These are phyloP conservation scores for Ptiloglossa arizonensis DNA, from an alignment of 1,140 invertebrate genomes.

Conservation along the genomic window DNA sequence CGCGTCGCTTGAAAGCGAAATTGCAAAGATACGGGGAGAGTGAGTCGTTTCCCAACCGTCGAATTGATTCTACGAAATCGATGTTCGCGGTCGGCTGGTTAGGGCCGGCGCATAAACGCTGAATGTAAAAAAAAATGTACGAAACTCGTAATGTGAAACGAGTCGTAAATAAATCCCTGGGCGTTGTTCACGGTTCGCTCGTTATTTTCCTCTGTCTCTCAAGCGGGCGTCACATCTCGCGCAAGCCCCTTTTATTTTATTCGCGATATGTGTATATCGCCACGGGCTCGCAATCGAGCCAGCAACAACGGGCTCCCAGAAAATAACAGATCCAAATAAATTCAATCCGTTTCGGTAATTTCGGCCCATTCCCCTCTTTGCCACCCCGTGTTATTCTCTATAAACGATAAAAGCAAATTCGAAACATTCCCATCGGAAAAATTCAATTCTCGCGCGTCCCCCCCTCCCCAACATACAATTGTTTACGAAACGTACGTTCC, in stretches of 20 bases:
- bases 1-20: neutral
- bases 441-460: no score
- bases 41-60: neutral
- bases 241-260: constrained; percentile 5
- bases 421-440: no score
- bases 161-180: constrained; percentile 29
- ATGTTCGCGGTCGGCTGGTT: neutral
- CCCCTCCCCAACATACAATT: no score
- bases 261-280: neutral
- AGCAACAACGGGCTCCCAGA: neutral
- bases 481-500: no score
- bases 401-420: no score
- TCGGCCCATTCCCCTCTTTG: no score
- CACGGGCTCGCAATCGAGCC: neutral
- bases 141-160: constrained; percentile 24
- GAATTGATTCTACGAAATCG: constrained; percentile 2
- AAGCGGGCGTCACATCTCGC: neutral
- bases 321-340: constrained; percentile 27
- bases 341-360: neutral
- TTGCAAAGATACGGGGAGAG: neutral
- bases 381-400: no score
- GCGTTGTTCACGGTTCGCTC: constrained; percentile 18
- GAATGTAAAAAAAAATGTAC: neutral
- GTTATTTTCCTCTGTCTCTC: neutral
- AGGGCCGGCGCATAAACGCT: neutral